phyloP scores from a whole-genome alignment of 1,140 invertebrate species.

The Megalopta genalis region DNA sequence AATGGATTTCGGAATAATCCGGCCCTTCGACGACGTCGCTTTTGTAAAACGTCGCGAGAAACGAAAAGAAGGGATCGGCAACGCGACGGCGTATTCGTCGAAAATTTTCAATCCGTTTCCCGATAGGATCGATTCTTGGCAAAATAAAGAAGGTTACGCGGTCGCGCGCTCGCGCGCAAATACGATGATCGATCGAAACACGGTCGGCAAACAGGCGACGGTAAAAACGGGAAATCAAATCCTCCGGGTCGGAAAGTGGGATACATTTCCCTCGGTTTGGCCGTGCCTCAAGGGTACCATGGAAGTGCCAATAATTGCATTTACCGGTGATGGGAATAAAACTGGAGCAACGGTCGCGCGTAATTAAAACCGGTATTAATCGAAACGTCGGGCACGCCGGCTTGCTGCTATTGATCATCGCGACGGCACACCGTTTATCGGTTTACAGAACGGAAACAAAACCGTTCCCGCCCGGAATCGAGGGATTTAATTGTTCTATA shows the following conservation, averaged over 20 bases:
- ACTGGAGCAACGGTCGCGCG: conserved; percentile 21
- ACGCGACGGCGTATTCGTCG: no score
- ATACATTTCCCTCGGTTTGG: conserved; percentile 20
- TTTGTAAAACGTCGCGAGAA: no score
- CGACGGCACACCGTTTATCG: conserved; percentile 35
- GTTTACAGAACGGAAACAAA: conserved; percentile 29
- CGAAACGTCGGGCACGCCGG: conserved; percentile 29
- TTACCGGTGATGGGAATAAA: conserved; percentile 15
- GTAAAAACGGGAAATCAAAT: conserved; percentile 3
- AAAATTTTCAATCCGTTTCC: no score
- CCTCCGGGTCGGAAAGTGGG: neutral
- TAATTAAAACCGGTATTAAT: conserved; percentile 46
- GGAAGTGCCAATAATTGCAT: conserved; percentile 42
- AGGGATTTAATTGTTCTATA: conserved; percentile 37
- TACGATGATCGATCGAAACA: conserved; percentile 9
- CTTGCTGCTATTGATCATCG: conserved; percentile 31
- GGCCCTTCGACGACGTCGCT: no score
- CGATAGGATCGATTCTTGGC: no score
- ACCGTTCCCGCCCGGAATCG: neutral
- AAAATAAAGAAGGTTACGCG: neutral
- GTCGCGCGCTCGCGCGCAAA: neutral
- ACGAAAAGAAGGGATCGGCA: no score
- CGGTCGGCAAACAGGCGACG: conserved; percentile 13
- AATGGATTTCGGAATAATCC: no score
- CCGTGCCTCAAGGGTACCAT: conserved; percentile 17